These are phyloP conservation scores for Spatula versicolor DNA, from an alignment of 2,797 vertebrate species.

Conservation along the genomic window DNA sequence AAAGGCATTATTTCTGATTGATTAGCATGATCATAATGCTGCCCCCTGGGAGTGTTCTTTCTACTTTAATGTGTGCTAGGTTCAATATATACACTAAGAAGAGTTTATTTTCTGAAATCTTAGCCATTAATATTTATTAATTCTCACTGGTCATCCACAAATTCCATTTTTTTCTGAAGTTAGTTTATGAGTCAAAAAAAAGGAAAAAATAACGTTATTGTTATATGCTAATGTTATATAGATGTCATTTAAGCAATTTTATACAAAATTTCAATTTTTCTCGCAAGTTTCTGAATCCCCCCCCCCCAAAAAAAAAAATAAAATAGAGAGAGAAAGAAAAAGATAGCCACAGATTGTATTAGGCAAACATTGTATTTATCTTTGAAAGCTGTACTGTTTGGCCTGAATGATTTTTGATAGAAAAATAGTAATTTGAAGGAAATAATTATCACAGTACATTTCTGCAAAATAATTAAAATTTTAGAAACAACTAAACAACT, in stretches of 20 bases:
- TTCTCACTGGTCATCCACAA: background rate
- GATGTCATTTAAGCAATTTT: background rate
- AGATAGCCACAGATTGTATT: background rate
- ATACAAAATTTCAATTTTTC: background rate
- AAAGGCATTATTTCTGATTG: no score
- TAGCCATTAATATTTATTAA: background rate
- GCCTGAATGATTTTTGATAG: background rate
- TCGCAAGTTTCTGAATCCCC: background rate
- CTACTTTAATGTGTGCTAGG: background rate
- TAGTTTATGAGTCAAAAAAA: background rate
- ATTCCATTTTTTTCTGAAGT: background rate
- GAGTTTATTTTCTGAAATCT: background rate
- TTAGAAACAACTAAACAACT: background rate
- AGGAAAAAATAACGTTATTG: background rate
- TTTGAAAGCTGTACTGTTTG: background rate
- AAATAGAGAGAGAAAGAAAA: background rate
- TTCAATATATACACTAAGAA: background rate
- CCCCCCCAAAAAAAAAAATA: no score
- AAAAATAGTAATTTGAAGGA: background rate
- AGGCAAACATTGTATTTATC: background rate
- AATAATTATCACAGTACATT: background rate
- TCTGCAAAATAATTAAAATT: background rate
- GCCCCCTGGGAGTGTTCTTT: background rate
- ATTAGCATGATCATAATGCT: background rate
- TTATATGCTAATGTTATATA: background rate